Evolutionary conservation across 1,140 invertebrate genomes (phyloP), one percentile per base, ranked within the genome.

Genomic region (Aleiodes sp.): DNA sequence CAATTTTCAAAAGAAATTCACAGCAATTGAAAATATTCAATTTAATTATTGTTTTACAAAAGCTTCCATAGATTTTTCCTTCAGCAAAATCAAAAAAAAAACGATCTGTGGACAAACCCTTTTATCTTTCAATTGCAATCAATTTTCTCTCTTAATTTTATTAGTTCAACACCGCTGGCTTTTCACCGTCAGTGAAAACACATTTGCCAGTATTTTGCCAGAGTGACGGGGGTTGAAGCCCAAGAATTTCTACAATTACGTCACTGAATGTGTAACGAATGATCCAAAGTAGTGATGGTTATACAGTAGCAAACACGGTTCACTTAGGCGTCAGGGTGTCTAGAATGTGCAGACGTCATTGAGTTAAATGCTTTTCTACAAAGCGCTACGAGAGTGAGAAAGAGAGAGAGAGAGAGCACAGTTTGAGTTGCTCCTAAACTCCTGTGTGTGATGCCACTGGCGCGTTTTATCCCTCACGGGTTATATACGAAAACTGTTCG

Each of bases 211-310:
- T 24, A 12, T 24, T 24, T 52, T 52, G 19, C 19, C 46, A 52
- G 46, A 52, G 14, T 52, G 46, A 52, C 46, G 46, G 46, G 46
- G 46, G 46, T 52, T 52, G 19, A 21, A n/a, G 46, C 46, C 70
- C 76, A 79, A 79, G 81, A 86, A 84, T 86, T 59, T 86, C 82
- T 80, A 79, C 82, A 86, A 86, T 86, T 85, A 86, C 84, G 82
- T 85, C 81, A 82, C 77, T 74, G 65, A 37, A 41, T 76, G 73
- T 74, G 77, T 84, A 84, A 84, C 81, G 81, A 83, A 84, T 86
- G 83, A 86, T 82, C 75, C n/a, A n/a, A n/a, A n/a, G n/a, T n/a
- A n/a, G 59, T 71, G 67, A 75, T 59, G 31, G 14, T 35, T 21
- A 26, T 29, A 16, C 33, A 43, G 26, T 7, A 28, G 19, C 8